Evolutionary conservation across 2,113 vertebrate species (phyloP), one percentile per base, ranked within the genome.

Genomic region (Apteryx mantelli): DNA sequence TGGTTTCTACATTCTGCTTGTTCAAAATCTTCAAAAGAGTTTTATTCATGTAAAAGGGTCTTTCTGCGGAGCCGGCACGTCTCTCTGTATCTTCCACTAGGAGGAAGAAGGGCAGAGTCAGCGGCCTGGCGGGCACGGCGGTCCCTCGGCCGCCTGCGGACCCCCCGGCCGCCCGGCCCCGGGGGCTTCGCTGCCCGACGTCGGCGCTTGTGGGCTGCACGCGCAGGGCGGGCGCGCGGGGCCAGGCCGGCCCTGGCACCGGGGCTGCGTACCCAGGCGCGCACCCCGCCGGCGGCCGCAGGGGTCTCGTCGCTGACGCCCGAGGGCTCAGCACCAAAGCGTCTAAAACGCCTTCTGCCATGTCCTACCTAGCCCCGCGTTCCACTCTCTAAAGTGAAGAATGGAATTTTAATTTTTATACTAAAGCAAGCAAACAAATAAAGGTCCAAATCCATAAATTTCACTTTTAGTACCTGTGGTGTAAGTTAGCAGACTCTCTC

Each of bases 31-130:
- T 91, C 96, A 85, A 81, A 71, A 98, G 82, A 21, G 73, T 75
- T 48, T 88, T 95, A 87, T 17, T 97, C 98, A 97, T 91, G 85
- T 93, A 95, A 98, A 96, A 98, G 38, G 98, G 98, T 70, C 94
- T 98, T 46, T 75, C 90, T 2, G 91, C 42, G 42, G 98, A 98
- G 71, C 98, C 98, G 30, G 98, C 96, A 13, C 98, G 98, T 86
- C 94, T 96, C 96, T 98, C 98, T 97, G 98, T 77, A 92, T 98
- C 98, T 95, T 97, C 97, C 98, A 99, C 98, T 98, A 89, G 92
- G 94, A 93, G 97, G 96, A 98, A 97, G 97, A 98, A 98, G 24
- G 96, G 93, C 92, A 91, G 48, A 89, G 60, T 95, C 12, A 97
- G 56, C 21, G 7, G 60, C n/a, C 26, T 21, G 38, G 74, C 3